Evolutionary conservation across 1,140 invertebrate genomes (phyloP).

Genomic region (Dendroctonus ponderosae): DNA sequence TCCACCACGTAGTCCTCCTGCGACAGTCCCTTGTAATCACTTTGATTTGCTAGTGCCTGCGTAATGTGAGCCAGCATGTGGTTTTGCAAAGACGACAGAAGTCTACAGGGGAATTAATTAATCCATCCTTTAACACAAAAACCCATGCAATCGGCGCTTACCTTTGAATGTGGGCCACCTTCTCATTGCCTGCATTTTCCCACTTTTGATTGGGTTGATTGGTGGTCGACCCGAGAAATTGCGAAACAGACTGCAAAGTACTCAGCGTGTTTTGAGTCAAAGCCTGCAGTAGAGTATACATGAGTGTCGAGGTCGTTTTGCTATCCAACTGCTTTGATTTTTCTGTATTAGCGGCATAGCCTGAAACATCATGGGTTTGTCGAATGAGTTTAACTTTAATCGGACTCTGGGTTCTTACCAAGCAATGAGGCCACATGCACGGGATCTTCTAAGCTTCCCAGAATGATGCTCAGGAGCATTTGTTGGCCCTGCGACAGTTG

Average conservation of each 20-base stretch:
- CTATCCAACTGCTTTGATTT: constrained; percentile 48
- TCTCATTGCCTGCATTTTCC: constrained; percentile 43
- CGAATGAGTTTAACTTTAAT: not conserved
- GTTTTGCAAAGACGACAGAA: constrained; percentile 62
- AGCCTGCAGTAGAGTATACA: constrained; percentile 60
- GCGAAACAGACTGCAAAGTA: constrained; percentile 41
- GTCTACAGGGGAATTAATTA: constrained; percentile 1
- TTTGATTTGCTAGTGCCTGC: not conserved
- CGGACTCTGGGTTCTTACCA: constrained; percentile 25
- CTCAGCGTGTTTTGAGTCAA: constrained; percentile 55
- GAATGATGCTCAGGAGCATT: constrained; percentile 62
- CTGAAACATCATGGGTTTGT: not conserved
- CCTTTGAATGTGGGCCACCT: constrained; percentile 53
- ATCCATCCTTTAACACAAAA: not conserved
- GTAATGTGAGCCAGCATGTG: constrained; percentile 58
- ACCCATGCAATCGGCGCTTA: not conserved
- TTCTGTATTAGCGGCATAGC: constrained; percentile 49
- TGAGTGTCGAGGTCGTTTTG: constrained; percentile 55
- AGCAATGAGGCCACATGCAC: constrained; percentile 59
- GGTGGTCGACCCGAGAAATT: constrained; percentile 40
- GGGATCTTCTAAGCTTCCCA: constrained; percentile 64
- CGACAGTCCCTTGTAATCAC: not conserved
- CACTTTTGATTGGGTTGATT: constrained; percentile 41
- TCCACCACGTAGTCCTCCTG: constrained; percentile 51
- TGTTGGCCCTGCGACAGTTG: constrained; percentile 61